Evolutionary conservation across 2,888 invertebrate genomes (phyloP), one percentile per base, ranked within the genome.

Genomic region (Agrenia bidenticulata): DNA sequence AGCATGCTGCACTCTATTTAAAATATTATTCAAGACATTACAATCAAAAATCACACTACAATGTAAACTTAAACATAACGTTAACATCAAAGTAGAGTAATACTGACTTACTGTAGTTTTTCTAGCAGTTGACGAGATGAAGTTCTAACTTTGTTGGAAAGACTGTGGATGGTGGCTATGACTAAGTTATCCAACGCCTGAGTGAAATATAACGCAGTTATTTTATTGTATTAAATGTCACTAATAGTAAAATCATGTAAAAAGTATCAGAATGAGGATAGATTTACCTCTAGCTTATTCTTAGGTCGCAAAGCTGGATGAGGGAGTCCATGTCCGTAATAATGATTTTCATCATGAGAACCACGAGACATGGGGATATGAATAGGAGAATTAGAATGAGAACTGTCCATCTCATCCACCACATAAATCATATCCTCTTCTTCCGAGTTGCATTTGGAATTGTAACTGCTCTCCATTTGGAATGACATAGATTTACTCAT

Each of bases 121-220:
- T 80, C 79, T 64, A 84, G 77, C n/a, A 83, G 78, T 55, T 78
- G 79, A 66, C 82, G 80, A 2, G 82, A 81, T 60, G 80, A 79
- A 1, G 79, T 79, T 69, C 81, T 79, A 51, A 84, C 79, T 77
- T 84, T 83, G 63, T 79, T 78, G 24, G 83, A 83, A 64, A 84
- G 78, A 66, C 82, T 82, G 77, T 82, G 81, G 61, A 83, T 81
- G 21, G 83, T 83, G 21, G 82, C 81, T 61, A 84, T 81, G 45
- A 84, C 82, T 57, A 84, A 78, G 68, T 80, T 80, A 75, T 84
- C 83, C 66, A 81, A 69, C 11, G 81, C 80, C 77, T 79, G 64
- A 32, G 77, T 37, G 7, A 65, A 26, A 56, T 61, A 21, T 59
- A 51, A 11, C n/a, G n/a, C n/a, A n/a, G n/a, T n/a, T n/a, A n/a